Percentiles rank a stretch among this genome's conserved stretches.
These are phyloP conservation scores for human (Homo sapiens) DNA, from an alignment of 2,113 vertebrate genomes.

Conservation along the genomic window DNA sequence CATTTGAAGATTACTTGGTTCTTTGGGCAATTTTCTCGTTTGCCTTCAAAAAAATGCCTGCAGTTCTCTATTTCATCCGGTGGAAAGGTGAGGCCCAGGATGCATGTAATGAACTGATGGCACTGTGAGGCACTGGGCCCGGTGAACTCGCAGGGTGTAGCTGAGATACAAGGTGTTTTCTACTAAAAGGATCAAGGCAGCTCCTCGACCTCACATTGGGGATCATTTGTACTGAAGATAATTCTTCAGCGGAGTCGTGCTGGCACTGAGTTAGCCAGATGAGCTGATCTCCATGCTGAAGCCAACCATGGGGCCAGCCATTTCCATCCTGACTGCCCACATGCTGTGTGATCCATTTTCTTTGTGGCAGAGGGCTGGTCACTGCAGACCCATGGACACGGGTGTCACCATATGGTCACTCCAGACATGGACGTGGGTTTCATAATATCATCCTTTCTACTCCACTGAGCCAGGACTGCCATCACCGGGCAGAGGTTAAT, in stretches of 20 bases:
- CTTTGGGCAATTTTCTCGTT: slow-evolving; percentile 75
- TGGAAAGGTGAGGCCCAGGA: slow-evolving; percentile 35
- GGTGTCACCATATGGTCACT: neutral
- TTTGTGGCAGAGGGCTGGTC: neutral
- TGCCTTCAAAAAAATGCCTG: slow-evolving; percentile 66
- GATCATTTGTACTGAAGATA: neutral
- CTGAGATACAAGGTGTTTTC: neutral
- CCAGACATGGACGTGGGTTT: neutral
- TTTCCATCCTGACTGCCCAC: neutral
- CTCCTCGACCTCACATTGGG: neutral
- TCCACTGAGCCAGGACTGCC: neutral
- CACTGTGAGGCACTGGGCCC: neutral
- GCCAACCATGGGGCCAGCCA: neutral
- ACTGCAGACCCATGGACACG: neutral
- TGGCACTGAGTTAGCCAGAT: neutral
- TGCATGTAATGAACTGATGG: neutral
- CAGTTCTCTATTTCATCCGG: slow-evolving; percentile 43
- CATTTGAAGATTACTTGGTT: slow-evolving; percentile 76
- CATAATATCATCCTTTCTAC: neutral
- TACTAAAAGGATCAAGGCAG: neutral
- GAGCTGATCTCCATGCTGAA: neutral
- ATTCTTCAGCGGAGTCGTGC: neutral
- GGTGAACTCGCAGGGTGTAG: neutral
- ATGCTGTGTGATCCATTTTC: neutral
- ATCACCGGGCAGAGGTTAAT: neutral